These are phyloP conservation scores for Thumatha senex DNA, from an alignment of 2,888 invertebrate genomes.

Conservation along the genomic window DNA sequence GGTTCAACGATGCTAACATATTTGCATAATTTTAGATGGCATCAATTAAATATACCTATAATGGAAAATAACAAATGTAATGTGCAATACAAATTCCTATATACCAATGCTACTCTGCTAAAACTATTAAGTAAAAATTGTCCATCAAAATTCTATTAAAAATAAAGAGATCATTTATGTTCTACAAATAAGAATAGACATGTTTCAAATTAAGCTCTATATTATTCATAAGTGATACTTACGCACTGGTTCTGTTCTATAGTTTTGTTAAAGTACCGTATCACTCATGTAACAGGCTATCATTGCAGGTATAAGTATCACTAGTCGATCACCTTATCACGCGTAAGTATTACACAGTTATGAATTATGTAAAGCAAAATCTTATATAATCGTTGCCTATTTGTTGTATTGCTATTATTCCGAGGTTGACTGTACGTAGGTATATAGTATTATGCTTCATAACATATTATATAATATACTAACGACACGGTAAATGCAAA, in stretches of 20 bases:
- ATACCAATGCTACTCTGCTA: conserved; percentile 69
- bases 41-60: conserved; percentile 48
- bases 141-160: conserved; percentile 80
- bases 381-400: conserved; percentile 38
- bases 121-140: conserved; percentile 80
- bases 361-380: conserved; percentile 47
- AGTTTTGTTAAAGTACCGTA: conserved; percentile 57
- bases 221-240: conserved; percentile 62
- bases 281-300: conserved; percentile 16
- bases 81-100: conserved; percentile 65
- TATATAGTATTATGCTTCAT: conserved; percentile 53
- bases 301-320: neutral
- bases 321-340: neutral
- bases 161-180: conserved; percentile 80
- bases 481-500: conserved; percentile 53
- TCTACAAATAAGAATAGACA: conserved; percentile 75
- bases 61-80: conserved; percentile 56
- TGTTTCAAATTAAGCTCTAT: conserved; percentile 74
- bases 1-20: conserved; percentile 51
- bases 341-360: conserved; percentile 54
- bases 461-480: conserved; percentile 34
- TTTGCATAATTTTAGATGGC: conserved; percentile 60
- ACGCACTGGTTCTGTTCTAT: conserved; percentile 51
- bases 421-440: conserved; percentile 32
- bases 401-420: conserved; percentile 42